Conservation (phyloP, 2,888 invertebrate genomes). For the Diadegma fenestrale region DNA sequence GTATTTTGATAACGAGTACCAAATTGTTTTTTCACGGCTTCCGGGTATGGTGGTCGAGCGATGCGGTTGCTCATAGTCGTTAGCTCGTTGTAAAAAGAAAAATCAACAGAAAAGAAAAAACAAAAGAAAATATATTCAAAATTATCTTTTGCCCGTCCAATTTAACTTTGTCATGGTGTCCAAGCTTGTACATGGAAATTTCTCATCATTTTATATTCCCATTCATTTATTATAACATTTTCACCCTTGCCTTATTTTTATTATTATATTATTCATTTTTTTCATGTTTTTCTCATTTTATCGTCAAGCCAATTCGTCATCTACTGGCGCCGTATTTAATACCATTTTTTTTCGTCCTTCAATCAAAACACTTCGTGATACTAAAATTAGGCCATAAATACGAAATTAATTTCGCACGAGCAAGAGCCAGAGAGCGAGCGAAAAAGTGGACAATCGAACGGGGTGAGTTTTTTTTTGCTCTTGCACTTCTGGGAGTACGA, state of each 20-base stretch:
- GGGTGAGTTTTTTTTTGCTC: conserved; percentile 1
- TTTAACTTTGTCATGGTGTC: conserved; percentile 42
- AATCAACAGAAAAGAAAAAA: conserved; percentile 24
- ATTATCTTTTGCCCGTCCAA: conserved; percentile 55
- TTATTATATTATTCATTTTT: conserved; percentile 12
- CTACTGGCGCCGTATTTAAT: conserved; percentile 3
- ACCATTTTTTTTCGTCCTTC: conserved; percentile 38
- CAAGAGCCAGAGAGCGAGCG: background rate
- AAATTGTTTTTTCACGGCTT: conserved; percentile 94
- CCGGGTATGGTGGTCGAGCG: conserved; percentile 98
- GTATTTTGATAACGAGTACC: conserved; percentile 95
- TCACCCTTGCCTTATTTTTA: conserved; percentile 8
- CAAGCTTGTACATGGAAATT: conserved; percentile 38
- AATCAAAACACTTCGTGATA: conserved; percentile 61
- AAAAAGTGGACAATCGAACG: background rate
- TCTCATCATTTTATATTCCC: conserved; percentile 45
- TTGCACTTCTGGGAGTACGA: conserved; percentile 43
- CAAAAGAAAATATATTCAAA: conserved; percentile 37
- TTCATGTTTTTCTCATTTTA: conserved; percentile 13
- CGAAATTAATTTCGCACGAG: conserved; percentile 42
- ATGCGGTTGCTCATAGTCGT: conserved; percentile 94
- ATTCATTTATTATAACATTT: conserved; percentile 31
- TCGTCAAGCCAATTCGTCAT: conserved; percentile 46
- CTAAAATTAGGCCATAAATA: conserved; percentile 66
- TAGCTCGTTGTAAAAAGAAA: conserved; percentile 44